Evolutionary conservation across 2,888 invertebrate species (phyloP), one percentile per base, ranked within the genome.

Genomic region (Callyntrura guangdongensis): DNA sequence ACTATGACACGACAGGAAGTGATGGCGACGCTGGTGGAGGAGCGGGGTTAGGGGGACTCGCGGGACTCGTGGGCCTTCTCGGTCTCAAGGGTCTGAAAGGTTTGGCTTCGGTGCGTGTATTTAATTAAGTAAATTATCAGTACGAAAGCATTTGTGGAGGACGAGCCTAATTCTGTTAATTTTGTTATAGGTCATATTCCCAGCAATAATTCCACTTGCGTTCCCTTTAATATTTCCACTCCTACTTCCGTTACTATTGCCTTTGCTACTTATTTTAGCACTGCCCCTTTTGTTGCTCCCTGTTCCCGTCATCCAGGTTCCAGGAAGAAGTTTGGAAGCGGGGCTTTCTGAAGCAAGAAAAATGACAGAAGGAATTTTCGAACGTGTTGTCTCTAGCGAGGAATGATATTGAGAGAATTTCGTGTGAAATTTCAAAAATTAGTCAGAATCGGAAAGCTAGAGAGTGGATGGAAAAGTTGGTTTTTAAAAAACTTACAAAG

Each of bases 321-420:
- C 89, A 0, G 64, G 53, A 17, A 49, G 90, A 67, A 85, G 56
- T 47, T 36, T 89, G 20, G 25, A 47, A 49, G 27, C 56, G 1
- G 72, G 36, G 0, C 17, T 84, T 49, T 61, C 59, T 0, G 81
- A 69, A 22, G 88, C 88, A 8, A 64, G 79, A n/a, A 87, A 90
- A 83, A 49, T 84, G 56, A 90, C 89, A 4, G 9, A 56, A 4
- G 84, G 86, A 4, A 84, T 77, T 12, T 49, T 92, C 22, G 85
- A 88, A 49, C 14, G 83, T 0, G 84, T 83, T 3, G 25, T 83
- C 36, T 61, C 84, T 6, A 90, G 91, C 49, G 92, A 92, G 12
- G 90, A 92, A 72, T 92, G 92, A n/a, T 27, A 79, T 92, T 22
- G 92, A 92, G 69, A 61, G 90, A 56, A 86, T 92, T 61, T 89